Evolutionary conservation across 2,113 vertebrate species (phyloP).

Genomic region (Antechinus stuartii): DNA sequence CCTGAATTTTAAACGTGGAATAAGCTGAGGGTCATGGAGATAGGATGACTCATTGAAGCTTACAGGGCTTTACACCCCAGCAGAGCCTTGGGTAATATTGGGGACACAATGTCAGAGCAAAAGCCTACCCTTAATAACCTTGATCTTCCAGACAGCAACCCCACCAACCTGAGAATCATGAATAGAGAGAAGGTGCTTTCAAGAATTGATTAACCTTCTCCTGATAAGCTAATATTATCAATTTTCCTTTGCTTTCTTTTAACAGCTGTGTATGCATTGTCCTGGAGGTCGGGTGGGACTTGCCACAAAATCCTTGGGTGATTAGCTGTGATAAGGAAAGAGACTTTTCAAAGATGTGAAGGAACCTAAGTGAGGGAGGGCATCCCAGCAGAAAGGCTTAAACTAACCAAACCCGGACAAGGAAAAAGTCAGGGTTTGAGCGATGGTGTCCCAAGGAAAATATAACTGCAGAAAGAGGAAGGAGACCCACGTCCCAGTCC

Average conservation of each 20-base stretch:
- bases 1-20: neutral
- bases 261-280: neutral
- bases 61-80: neutral
- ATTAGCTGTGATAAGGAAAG: neutral
- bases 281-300: neutral
- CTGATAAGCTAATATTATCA: neutral
- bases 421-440: neutral
- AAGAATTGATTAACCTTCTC: neutral
- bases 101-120: neutral
- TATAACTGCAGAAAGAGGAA: neutral
- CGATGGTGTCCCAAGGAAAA: neutral
- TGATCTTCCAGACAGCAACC: too few relatives aligned
- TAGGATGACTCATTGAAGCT: neutral
- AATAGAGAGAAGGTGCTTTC: neutral
- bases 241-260: neutral
- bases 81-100: neutral
- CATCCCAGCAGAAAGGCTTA: neutral
- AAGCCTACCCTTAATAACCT: neutral
- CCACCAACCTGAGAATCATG: neutral
- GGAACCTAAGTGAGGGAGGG: neutral
- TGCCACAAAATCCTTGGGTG: neutral
- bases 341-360: neutral
- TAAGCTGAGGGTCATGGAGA: neutral
- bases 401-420: neutral
- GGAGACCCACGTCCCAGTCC: neutral